These are phyloP conservation scores for Araneus ventricosus DNA, from an alignment of 1,140 invertebrate species.

Conservation along the genomic window DNA sequence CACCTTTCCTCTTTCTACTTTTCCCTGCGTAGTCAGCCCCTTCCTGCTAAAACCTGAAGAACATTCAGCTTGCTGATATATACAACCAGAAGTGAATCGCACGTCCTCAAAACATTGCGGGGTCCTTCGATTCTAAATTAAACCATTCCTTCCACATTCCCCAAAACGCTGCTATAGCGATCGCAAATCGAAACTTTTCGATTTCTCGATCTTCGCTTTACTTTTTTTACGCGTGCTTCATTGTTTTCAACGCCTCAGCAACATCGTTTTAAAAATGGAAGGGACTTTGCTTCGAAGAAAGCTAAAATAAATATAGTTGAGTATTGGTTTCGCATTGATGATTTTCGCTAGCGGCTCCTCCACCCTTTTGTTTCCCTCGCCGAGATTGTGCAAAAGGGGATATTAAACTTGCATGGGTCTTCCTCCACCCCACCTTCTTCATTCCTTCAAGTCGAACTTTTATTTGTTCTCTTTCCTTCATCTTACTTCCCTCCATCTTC, in stretches of 20 bases:
- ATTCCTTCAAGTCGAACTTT: background rate
- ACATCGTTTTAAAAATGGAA: conserved; percentile 28
- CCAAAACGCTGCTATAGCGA: background rate
- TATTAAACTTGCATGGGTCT: conserved; percentile 17
- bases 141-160: background rate
- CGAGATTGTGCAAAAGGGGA: background rate
- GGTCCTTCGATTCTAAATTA: conserved; percentile 4
- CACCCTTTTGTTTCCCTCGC: background rate
- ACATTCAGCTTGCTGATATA: background rate
- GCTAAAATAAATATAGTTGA: conserved; percentile 27
- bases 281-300: background rate
- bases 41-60: background rate
- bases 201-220: background rate
- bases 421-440: background rate
- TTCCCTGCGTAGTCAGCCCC: background rate
- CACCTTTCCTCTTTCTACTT: background rate
- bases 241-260: background rate
- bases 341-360: background rate
- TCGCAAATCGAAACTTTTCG: conserved; percentile 39
- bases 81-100: background rate
- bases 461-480: background rate
- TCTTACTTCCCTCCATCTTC: background rate
- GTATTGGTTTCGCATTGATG: conserved; percentile 25
- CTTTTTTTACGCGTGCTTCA: too few relatives aligned
- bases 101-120: background rate